These are phyloP conservation scores for Apamea monoglypha DNA, from an alignment of 2,888 invertebrate genomes.

Conservation along the genomic window DNA sequence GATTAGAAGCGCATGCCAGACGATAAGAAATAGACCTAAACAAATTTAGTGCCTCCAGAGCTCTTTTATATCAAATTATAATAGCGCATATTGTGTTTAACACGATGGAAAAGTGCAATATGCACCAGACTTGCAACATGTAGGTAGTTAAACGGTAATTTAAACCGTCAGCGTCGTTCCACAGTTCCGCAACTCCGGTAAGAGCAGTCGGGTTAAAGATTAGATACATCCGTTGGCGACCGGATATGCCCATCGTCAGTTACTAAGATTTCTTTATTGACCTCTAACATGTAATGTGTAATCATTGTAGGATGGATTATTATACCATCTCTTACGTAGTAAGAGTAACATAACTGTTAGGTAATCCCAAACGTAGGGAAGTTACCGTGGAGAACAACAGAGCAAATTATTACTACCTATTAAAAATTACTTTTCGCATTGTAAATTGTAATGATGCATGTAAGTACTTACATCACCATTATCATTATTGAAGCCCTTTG, in stretches of 20 bases:
- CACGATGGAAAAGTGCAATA: slow-evolving; percentile 3
- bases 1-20: background rate
- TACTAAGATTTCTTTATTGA: slow-evolving; percentile 19
- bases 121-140: background rate
- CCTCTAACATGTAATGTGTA: slow-evolving; percentile 7
- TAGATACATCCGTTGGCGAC: slow-evolving; percentile 27
- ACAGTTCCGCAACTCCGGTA: slow-evolving; percentile 1
- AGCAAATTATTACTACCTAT: slow-evolving; percentile 1
- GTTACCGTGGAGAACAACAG: background rate
- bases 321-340: slow-evolving; percentile 4
- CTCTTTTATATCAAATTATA: background rate
- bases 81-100: background rate
- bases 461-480: background rate
- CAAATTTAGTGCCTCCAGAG: background rate
- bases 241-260: background rate
- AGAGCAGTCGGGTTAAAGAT: slow-evolving; percentile 31
- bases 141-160: slow-evolving; percentile 6
- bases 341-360: background rate
- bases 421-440: slow-evolving; percentile 4
- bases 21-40: background rate
- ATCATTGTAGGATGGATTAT: background rate
- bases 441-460: background rate
- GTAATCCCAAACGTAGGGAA: slow-evolving; percentile 17
- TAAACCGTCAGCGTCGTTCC: slow-evolving; percentile 6
- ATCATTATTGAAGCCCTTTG: background rate